Evolutionary conservation across 2,888 invertebrate species (phyloP).

Genomic region (Agrochola macilenta): DNA sequence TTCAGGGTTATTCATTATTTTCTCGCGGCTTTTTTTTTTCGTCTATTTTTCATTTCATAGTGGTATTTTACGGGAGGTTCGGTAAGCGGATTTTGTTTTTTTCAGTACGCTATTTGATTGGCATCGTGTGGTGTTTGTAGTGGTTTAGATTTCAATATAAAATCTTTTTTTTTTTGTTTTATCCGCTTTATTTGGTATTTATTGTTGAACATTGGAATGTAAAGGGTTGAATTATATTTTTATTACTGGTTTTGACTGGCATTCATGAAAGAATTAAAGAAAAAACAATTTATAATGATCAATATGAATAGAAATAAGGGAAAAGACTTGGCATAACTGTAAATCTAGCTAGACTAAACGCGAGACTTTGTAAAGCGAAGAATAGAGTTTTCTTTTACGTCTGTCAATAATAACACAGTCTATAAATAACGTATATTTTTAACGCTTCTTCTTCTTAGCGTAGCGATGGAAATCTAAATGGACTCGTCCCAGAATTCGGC

Average conservation of each 20-base stretch:
- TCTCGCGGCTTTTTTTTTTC: conserved; percentile 72
- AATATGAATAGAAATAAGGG: background rate
- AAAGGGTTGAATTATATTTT: conserved; percentile 1
- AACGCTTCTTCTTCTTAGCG: too few species aligned
- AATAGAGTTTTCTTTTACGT: background rate
- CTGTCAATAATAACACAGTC: background rate
- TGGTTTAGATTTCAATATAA: conserved; percentile 60
- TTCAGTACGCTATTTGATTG: conserved; percentile 55
- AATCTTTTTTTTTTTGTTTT: conserved; percentile 21
- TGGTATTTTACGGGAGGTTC: conserved; percentile 56
- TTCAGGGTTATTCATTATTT: conserved; percentile 80
- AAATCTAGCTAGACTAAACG: background rate
- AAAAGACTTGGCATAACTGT: background rate
- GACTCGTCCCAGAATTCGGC: too few species aligned
- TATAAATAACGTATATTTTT: background rate
- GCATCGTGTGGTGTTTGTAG: conserved; percentile 44
- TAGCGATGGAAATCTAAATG: too few species aligned
- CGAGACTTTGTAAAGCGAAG: background rate
- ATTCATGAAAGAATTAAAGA: background rate
- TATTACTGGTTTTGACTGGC: background rate
- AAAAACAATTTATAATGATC: background rate
- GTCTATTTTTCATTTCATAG: conserved; percentile 72
- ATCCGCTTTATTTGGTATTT: conserved; percentile 25
- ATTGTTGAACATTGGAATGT: conserved; percentile 33
- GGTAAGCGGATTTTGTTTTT: conserved; percentile 47